Evolutionary conservation across 2,797 vertebrate species (phyloP).

Genomic region (Xyrichtys novacula): DNA sequence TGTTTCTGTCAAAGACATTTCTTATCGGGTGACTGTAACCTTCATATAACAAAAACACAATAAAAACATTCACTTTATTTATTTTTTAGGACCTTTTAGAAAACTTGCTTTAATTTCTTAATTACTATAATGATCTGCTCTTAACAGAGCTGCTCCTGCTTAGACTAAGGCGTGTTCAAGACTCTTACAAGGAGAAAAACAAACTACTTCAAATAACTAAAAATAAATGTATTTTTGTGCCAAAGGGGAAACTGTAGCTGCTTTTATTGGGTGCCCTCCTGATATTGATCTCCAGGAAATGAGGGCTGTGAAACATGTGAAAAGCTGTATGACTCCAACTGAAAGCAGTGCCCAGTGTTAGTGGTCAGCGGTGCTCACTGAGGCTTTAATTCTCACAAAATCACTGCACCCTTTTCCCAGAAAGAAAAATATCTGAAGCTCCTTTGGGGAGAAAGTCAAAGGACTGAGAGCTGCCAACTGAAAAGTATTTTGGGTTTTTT

Average conservation of each 20-base stretch:
- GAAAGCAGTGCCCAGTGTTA: neutral
- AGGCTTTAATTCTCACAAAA: neutral
- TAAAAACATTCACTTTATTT: neutral
- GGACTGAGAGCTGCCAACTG: constrained; percentile 21
- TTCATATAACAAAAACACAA: neutral
- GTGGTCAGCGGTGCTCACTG: neutral
- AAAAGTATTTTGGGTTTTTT: constrained; percentile 18
- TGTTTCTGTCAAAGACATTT: no score
- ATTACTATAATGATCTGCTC: neutral
- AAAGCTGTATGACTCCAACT: neutral
- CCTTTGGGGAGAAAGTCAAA: constrained; percentile 3
- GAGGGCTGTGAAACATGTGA: neutral
- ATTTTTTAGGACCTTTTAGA: neutral
- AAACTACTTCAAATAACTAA: neutral
- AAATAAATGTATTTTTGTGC: neutral
- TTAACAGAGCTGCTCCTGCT: neutral
- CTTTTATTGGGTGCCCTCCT: neutral
- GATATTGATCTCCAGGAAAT: constrained; percentile 4
- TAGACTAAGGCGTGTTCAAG: neutral
- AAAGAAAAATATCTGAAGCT: constrained; percentile 1
- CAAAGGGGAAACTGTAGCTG: neutral
- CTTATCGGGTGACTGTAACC: no score
- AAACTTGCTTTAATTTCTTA: neutral
- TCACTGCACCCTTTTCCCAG: neutral
- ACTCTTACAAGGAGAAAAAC: neutral